A percentile compares a stretch with the other conserved stretches of the same genome.
phyloP scores from a whole-genome alignment of 2,888 invertebrate genomes.

The Drosophila affinis region DNA sequence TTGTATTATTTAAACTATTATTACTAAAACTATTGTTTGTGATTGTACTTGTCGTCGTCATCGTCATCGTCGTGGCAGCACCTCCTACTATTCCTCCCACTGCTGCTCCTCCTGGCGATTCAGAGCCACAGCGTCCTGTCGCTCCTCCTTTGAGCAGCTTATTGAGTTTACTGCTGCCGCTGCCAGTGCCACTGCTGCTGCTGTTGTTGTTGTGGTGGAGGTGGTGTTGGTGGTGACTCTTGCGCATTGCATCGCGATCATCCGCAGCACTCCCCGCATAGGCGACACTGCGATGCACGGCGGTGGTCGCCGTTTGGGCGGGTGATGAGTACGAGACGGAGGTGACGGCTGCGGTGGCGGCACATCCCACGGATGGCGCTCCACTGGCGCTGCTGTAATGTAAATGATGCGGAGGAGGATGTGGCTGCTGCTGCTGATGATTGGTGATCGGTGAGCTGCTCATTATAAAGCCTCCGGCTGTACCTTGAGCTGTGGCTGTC shows the following conservation, averaged over 20 bases:
- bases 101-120: conserved; percentile 8
- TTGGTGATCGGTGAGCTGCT: conserved; percentile 74
- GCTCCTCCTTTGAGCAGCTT: conserved; percentile 69
- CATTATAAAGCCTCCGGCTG: conserved; percentile 49
- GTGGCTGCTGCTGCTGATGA: conserved; percentile 59
- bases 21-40: conserved; percentile 83
- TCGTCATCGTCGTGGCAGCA: conserved; percentile 46
- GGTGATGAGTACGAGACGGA: conserved; percentile 78
- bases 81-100: conserved; percentile 23
- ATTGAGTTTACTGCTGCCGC: conserved; percentile 79
- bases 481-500: conserved; percentile 22
- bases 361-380: conserved; percentile 15
- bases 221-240: conserved; percentile 74
- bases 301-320: conserved; percentile 71
- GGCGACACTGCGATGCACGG: conserved; percentile 78
- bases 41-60: conserved; percentile 80
- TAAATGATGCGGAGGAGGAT: conserved; percentile 51
- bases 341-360: conserved; percentile 57
- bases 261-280: conserved; percentile 80
- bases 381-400: conserved; percentile 48
- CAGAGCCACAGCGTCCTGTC: not conserved
- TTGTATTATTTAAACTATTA: conserved; percentile 82
- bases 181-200: not conserved
- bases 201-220: conserved; percentile 76
- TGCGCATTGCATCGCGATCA: conserved; percentile 60